Base-by-base conservation (phyloP, 1,140 invertebrate genomes). In the Archivesica marissinica region DNA sequence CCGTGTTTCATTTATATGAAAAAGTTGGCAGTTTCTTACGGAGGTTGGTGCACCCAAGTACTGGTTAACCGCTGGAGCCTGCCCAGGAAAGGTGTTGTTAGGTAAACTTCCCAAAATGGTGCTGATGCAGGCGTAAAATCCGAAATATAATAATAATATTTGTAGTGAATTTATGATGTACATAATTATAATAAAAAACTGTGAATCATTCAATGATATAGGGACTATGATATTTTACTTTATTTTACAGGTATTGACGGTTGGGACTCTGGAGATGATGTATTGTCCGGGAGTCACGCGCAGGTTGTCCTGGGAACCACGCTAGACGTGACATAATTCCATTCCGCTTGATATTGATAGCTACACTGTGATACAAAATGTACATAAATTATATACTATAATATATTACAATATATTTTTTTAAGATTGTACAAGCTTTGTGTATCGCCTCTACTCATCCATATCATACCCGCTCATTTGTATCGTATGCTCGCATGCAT, bases 241-340 rank as follows among this genome's bases (percentile, higher is more conserved):
- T 44, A 54, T 85, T 88, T 85, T n/a, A 35, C 66, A 90, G 89
- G 82, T 17, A 50, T 83, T 39, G 44, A 72, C 38, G 83, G 50
- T 35, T 56, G 82, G 66, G 74, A 84, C 9, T 59, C 41, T 11
- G 80, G 87, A 66, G 84, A 90, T 25, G 87, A 89, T 25, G 85
- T 91, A 13, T 72, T 91, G 35, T 75, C 64, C 17, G 90, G 88
- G 33, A 74, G 87, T 41, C 86, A 91, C 80, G 52, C 74, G 9
- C 80, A 80, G 20, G 77, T 88, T 33, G 88, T 91, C 28, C n/a
- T 25, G 6, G 90, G 89, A 17, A 90, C 88, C n/a, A 89, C 88
- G 28, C 50, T 90, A 13, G 74, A 84, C 74, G 39, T 76, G 28
- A 56, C 56, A 17, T 75, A 54, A 54, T 17, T 35, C 15, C 25